phyloP scores from a whole-genome alignment of 2,888 invertebrate species.

The Eueremaeus valkanovi region DNA sequence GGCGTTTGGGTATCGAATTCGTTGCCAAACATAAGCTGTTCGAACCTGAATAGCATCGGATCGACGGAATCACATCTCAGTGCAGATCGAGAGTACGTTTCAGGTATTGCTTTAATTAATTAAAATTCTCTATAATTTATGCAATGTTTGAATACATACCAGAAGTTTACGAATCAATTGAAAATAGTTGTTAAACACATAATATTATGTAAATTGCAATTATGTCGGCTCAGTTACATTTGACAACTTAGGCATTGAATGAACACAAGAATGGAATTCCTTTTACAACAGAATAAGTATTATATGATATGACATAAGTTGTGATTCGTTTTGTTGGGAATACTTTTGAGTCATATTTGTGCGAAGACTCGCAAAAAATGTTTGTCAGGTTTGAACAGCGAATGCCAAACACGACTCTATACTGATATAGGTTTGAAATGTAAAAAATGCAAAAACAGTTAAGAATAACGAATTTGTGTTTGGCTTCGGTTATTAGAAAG shows the following conservation, averaged over 20 bases:
- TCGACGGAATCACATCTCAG: not conserved
- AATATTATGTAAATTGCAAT: too few relatives aligned
- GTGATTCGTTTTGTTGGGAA: too few relatives aligned
- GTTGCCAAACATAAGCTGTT: not conserved
- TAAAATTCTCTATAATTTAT: too few relatives aligned
- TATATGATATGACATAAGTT: too few relatives aligned
- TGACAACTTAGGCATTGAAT: too few relatives aligned
- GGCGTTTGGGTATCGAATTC: not conserved
- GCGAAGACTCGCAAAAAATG: not conserved
- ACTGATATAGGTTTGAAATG: slow-evolving; percentile 16
- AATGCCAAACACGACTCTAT: not conserved
- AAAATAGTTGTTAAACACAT: too few relatives aligned
- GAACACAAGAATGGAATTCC: too few relatives aligned
- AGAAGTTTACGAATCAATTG: too few relatives aligned
- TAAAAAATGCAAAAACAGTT: slow-evolving; percentile 19
- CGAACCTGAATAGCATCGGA: not conserved
- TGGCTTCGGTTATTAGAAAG: slow-evolving; percentile 15
- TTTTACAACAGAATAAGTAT: too few relatives aligned
- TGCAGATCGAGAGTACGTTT: not conserved
- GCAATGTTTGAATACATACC: too few relatives aligned
- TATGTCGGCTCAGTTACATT: too few relatives aligned
- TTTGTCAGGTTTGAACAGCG: not conserved
- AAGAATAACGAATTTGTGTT: slow-evolving; percentile 10
- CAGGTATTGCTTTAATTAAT: slow-evolving; percentile 1
- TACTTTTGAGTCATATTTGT: not conserved